Base-by-base conservation (phyloP, 2,888 invertebrate species). In the Eupithecia subumbrata region DNA sequence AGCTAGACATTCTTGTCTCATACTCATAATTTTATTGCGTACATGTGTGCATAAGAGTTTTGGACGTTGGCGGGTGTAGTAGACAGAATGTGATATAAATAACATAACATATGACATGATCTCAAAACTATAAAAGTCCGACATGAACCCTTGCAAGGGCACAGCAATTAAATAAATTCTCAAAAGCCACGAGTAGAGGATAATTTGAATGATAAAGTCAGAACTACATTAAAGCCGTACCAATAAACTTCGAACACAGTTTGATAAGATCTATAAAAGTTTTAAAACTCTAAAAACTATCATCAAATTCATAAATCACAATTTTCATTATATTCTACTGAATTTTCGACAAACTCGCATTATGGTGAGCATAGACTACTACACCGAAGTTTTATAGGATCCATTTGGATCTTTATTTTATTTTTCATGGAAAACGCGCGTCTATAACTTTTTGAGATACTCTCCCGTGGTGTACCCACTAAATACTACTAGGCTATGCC, bases 281-380 rank as follows among this genome's bases (percentile, higher is more conserved):
- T 63, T 30, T 2, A 7, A 63, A 63, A n/a, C n/a, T n/a, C 30
- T 64, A 64, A 64, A 64, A 64, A 34, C 64, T 64, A 64, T 64
- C 64, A 64, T 64, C 34, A 34, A 64, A 18, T 60, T 60, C 22
- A 64, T 34, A 64, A 18, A 64, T 34, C 34, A 64, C 3, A 64
- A 34, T 34, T 64, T 73, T 71, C 68, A 73, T 73, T 73, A 73
- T 37, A 71, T 68, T 71, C 73, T 71, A 63, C 63, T 76, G 34
- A 34, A 34, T 64, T 64, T 64, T 18, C 7, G 18, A 30, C 14
- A 30, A 30, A 18, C 56, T 56, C n/a, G 52, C 52, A 30, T 63
- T 64, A 64, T 7, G 18, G 34, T 64, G 64, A 34, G 64, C 64
- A 64, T 64, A 34, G 34, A 64, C 34, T 64, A 18, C 16, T 0